These are phyloP conservation scores for Spodoptera picta DNA, from an alignment of 2,888 invertebrate species.

Conservation along the genomic window DNA sequence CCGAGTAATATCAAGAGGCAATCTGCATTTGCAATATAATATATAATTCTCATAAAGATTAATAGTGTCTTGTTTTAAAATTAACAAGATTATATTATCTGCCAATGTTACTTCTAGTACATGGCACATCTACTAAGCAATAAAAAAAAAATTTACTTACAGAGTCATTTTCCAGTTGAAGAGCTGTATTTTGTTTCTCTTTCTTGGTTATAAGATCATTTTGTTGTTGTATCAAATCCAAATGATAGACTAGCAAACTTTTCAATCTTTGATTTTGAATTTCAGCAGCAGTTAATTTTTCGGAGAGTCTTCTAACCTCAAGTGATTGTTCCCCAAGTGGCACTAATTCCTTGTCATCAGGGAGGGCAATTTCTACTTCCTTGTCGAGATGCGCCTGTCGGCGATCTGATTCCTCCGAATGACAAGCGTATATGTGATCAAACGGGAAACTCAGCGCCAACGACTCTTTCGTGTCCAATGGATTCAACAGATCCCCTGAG, in stretches of 20 bases:
- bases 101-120: neutral
- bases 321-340: constrained; percentile 46
- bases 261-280: constrained; percentile 92
- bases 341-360: constrained; percentile 68
- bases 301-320: constrained; percentile 67
- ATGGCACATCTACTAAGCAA: neutral
- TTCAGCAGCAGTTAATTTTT: constrained; percentile 78
- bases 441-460: constrained; percentile 89
- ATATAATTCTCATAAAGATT: too few relatives aligned
- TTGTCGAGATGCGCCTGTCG: constrained; percentile 76
- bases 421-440: constrained; percentile 93
- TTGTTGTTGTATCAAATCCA: constrained; percentile 97
- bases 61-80: neutral
- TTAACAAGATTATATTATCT: neutral
- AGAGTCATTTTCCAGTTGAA: constrained; percentile 93
- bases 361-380: constrained; percentile 77
- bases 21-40: too few relatives aligned
- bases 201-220: constrained; percentile 94
- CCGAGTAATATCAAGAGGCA: too few relatives aligned
- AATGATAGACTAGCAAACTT: constrained; percentile 93
- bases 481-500: constrained; percentile 80
- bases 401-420: constrained; percentile 78
- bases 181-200: constrained; percentile 92
- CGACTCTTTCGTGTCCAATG: constrained; percentile 85
- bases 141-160: constrained; percentile 82